phyloP scores from a whole-genome alignment of 2,888 invertebrate genomes.

The Odontothrips loti region DNA sequence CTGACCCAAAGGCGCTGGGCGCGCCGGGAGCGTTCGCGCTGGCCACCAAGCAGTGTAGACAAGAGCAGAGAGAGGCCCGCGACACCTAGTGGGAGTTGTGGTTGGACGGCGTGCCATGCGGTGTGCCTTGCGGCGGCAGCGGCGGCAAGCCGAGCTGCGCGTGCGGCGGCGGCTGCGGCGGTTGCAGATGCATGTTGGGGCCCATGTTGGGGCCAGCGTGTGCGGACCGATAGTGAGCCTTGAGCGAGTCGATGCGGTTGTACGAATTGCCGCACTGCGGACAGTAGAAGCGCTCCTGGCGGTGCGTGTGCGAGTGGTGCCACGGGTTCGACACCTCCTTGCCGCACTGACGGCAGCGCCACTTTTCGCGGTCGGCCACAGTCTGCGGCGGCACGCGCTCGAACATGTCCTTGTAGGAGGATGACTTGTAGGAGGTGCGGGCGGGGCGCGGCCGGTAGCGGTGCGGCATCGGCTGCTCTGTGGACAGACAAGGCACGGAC shows the following conservation, averaged over 20 bases:
- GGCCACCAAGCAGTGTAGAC: background rate
- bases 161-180: background rate
- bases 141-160: background rate
- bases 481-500: slow-evolving; percentile 20
- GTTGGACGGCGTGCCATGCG: slow-evolving; percentile 11
- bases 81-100: slow-evolving; percentile 20
- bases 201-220: slow-evolving; percentile 49
- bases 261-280: slow-evolving; percentile 81
- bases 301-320: slow-evolving; percentile 84
- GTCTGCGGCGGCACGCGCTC: slow-evolving; percentile 63
- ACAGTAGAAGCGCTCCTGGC: slow-evolving; percentile 72
- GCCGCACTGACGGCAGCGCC: slow-evolving; percentile 77
- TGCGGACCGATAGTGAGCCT: slow-evolving; percentile 73
- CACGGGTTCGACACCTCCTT: slow-evolving; percentile 84
- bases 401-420: slow-evolving; percentile 82
- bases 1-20: background rate
- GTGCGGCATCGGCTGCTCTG: slow-evolving; percentile 21
- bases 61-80: background rate
- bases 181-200: background rate
- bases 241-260: slow-evolving; percentile 79
- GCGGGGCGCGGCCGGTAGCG: slow-evolving; percentile 20
- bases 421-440: slow-evolving; percentile 42
- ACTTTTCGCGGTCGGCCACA: slow-evolving; percentile 56
- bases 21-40: background rate
- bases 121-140: background rate